These are phyloP conservation scores for Acronicta alni DNA, from an alignment of 2,888 invertebrate species.

Conservation along the genomic window DNA sequence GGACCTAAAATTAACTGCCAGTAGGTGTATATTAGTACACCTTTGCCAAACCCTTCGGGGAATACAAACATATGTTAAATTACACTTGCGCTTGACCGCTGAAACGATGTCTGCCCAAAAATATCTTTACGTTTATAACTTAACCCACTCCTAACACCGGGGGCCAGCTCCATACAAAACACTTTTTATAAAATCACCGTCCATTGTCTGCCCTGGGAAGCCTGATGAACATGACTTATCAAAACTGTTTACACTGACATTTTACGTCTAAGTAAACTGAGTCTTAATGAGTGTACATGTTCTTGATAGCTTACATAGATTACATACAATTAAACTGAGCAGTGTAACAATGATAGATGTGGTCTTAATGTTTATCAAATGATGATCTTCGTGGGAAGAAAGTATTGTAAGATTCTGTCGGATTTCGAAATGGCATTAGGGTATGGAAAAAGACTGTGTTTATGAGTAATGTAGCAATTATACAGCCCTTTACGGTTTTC, in stretches of 20 bases:
- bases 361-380: conserved; percentile 25
- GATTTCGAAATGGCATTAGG: not conserved
- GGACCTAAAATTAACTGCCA: too few species aligned
- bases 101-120: too few species aligned
- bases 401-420: conserved; percentile 6
- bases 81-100: too few species aligned
- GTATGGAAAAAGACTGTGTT: too few species aligned
- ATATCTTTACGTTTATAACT: conserved; percentile 15
- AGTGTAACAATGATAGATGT: conserved; percentile 43
- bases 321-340: conserved; percentile 52
- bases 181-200: conserved; percentile 61
- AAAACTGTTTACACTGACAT: conserved; percentile 34
- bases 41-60: too few species aligned
- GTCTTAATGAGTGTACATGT: conserved; percentile 41
- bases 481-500: too few species aligned
- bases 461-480: too few species aligned
- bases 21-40: too few species aligned
- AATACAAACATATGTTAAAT: too few species aligned
- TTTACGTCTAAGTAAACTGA: conserved; percentile 47
- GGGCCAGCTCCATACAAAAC: conserved; percentile 57
- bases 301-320: conserved; percentile 49
- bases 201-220: conserved; percentile 64
- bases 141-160: conserved; percentile 51
- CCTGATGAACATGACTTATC: conserved; percentile 40
- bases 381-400: conserved; percentile 27